These are phyloP conservation scores for Pachliopta kotzebuea DNA, from an alignment of 2,888 invertebrate species.

Conservation along the genomic window DNA sequence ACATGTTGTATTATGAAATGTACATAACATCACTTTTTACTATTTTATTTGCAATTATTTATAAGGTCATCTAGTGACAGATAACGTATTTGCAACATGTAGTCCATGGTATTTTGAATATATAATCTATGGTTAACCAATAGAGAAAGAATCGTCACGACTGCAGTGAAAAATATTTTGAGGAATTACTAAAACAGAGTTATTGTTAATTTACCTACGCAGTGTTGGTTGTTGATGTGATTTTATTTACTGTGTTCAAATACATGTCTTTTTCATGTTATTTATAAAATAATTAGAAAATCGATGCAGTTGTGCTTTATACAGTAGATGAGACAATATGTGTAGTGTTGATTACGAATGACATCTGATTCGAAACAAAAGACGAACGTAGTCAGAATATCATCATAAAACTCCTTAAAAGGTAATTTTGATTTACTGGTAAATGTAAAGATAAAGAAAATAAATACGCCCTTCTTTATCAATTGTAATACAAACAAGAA, in stretches of 20 bases:
- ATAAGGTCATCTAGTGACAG: background rate
- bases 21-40: background rate
- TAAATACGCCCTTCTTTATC: conserved; percentile 55
- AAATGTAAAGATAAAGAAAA: background rate
- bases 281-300: conserved; percentile 38
- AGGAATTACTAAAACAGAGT: conserved; percentile 40
- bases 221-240: conserved; percentile 34
- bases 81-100: background rate
- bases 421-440: conserved; percentile 46
- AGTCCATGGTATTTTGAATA: background rate
- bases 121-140: conserved; percentile 30
- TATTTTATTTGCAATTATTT: background rate
- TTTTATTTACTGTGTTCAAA: conserved; percentile 10
- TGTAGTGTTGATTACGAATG: conserved; percentile 75
- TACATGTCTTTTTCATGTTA: conserved; percentile 16
- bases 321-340: conserved; percentile 61
- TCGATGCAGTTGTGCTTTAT: conserved; percentile 55
- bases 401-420: conserved; percentile 34
- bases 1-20: background rate
- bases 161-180: conserved; percentile 42
- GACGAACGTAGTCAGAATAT: conserved; percentile 55
- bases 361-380: conserved; percentile 70
- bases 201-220: conserved; percentile 36
- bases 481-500: conserved; percentile 56
- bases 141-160: conserved; percentile 36